Evolutionary conservation across 2,888 invertebrate genomes (phyloP), one percentile per base, ranked within the genome.

Genomic region (Cryptus viduatorius): DNA sequence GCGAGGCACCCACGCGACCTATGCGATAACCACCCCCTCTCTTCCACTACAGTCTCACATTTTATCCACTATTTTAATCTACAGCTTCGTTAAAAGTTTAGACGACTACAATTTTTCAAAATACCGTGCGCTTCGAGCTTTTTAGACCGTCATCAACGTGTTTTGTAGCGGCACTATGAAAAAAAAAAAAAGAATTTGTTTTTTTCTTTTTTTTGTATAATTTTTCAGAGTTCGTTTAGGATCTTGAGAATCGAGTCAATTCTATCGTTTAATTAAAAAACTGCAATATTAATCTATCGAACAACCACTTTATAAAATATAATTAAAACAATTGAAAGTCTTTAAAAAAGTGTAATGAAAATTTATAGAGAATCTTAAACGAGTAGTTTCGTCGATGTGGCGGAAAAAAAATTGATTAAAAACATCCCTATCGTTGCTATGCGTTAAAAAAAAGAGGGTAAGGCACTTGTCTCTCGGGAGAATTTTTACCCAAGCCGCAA

Each of bases 1-100:
- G 80, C 72, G 61, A 67, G 65, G 61, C 48, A 75, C 53, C 69
- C 72, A 75, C 73, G 73, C 64, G 64, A 64, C 48, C 73, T 24
- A 4, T 16, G 24, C 73, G 19, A 29, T 14, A 75, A 29, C 14
- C 31, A 37, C 59, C 59, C 10, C 37, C 37, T 8, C 8, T 7
- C 53, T 37, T 61, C 61, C 46, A 31, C 14, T 29, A 29, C 37
- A 24, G 24, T 29, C 14, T 8, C 48, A 46, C 72, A 61, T 46
- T 61, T 73, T 46, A 73, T 61, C 46, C 73, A 56, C 56, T 7
- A 44, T 72, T 59, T 14, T 37, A 59, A 72, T 72, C 19, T 42
- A 19, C 19, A 37, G 19, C 19, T 14, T 29, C 14, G 29, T 14
- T 29, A 29, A 61, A 61, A 61, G 14, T 31, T 61, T 31, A 61